phyloP scores from a whole-genome alignment of 2,888 invertebrate species.

The Chymomyza fuscimana region DNA sequence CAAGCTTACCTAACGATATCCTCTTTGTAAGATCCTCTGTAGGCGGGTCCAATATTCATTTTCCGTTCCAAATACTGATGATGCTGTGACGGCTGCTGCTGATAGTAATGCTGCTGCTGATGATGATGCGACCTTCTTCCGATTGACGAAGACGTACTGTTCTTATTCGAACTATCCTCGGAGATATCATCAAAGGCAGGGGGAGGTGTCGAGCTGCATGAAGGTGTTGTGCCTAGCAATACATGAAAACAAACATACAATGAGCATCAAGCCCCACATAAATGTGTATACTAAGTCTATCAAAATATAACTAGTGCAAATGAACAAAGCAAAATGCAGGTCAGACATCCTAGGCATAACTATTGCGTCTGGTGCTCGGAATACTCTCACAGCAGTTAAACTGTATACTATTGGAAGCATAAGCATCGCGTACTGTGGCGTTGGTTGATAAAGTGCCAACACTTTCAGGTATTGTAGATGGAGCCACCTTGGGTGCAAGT shows the following conservation, averaged over 20 bases:
- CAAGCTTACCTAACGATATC: slow-evolving; percentile 77
- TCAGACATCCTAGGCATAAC: slow-evolving; percentile 33
- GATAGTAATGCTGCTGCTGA: slow-evolving; percentile 45
- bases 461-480: slow-evolving; percentile 65
- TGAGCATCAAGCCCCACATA: slow-evolving; percentile 33
- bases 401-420: slow-evolving; percentile 15
- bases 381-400: neutral
- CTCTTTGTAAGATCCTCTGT: slow-evolving; percentile 77
- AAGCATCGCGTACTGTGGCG: slow-evolving; percentile 30
- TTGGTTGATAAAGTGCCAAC: slow-evolving; percentile 44
- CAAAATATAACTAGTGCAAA: neutral
- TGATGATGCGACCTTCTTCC: slow-evolving; percentile 71
- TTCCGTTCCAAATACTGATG: slow-evolving; percentile 73
- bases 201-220: slow-evolving; percentile 93
- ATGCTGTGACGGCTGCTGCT: slow-evolving; percentile 43
- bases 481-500: slow-evolving; percentile 56
- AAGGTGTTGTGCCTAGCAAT: slow-evolving; percentile 83
- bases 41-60: slow-evolving; percentile 77
- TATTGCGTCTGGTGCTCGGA: slow-evolving; percentile 34
- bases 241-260: slow-evolving; percentile 65
- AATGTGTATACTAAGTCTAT: neutral
- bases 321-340: slow-evolving; percentile 4
- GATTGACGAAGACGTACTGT: slow-evolving; percentile 75
- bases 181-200: slow-evolving; percentile 93
- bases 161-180: slow-evolving; percentile 79